Base-by-base conservation (phyloP, 2,888 invertebrate species). In the Allolobophora icterica region DNA sequence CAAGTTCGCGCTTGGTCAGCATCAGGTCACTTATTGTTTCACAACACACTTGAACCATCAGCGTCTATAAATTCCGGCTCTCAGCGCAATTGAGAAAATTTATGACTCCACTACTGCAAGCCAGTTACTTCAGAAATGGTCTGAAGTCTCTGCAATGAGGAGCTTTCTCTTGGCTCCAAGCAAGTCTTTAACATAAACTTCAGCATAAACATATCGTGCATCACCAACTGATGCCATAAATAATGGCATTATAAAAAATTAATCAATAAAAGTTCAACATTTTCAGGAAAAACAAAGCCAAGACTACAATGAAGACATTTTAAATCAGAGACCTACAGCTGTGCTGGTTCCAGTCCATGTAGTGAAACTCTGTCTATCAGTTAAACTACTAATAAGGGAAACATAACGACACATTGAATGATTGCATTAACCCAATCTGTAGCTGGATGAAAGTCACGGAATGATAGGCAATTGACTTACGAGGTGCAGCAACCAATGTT, bases 401-500 rank as follows among this genome's bases (percentile, higher is more conserved):
- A 42, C 42, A 42, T 42, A 42, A 42, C 8, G 5, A 24, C 8
- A 8, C 30, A 71, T 11, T 71, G 71, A 71, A n/a, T n/a, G n/a
- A 71, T 5, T 8, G 11, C 30, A 71, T 71, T n/a, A 30, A n/a
- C 4, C n/a, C 71, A 71, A 52, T n/a, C 71, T n/a, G n/a, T 11
- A 71, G 58, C 30, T 24, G 11, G 58, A 71, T 71, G 13, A 71
- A 71, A 71, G 52, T 52, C n/a, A 17, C 15, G n/a, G 71, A 71
- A n/a, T 71, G 30, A n/a, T n/a, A n/a, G 6, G 13, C n/a, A 71
- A 71, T 0, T 11, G 33, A 90, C 90, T 90, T 87, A 90, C 90
- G 90, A 40, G 84, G 84, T 30, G 90, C 34, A 40, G 84, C 84
- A 35, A 84, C 33, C n/a, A 92, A 84, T 33, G 91, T 89, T 21